Base-by-base conservation (phyloP, 2,888 invertebrate species). In the Pseudolycoriella hygida region DNA sequence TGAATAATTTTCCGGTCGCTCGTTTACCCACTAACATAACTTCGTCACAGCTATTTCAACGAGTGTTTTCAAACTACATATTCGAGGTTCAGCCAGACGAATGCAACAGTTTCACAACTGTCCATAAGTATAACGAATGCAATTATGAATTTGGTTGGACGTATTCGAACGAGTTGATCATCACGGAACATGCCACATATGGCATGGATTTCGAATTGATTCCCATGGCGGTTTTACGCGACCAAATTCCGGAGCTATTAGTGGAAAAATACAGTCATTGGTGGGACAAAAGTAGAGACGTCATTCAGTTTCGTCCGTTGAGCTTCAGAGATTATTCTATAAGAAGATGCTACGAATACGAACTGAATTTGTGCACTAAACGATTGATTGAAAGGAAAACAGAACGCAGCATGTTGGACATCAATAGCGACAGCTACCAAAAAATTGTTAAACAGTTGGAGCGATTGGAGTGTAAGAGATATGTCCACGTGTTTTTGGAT, bases 31-130 rank as follows among this genome's bases (percentile, higher is more conserved):
- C 3, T 15, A 38, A 37, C 10, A 43, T 43, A n/a, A 37, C 37
- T 1, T 5, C 17, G 2, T 17, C 18, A 8, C 6, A 4, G 34
- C 8, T 37, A 3, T 43, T 20, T 20, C 17, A 38, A 8, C 2
- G 34, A 18, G 18, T 43, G 1, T 43, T 43, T 10, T 18, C 19
- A 2, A 20, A 34, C 11, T 19, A 19, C 5, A 3, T 20, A 2
- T 43, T 43, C 18, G 43, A 43, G 19, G 38, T 43, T 1, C 43
- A 43, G 15, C 43, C 43, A 11, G 14, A 12, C 3, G 4, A 18
- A 5, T n/a, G 34, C 18, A 34, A 34, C 4, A 34, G 11, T 2
- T 43, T 38, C 20, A 3, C 15, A 1, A 14, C 43, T n/a, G 15
- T 20, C 2, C 34, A 18, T 2, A 32, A 34, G 15, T 43, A 43